Evolutionary conservation across 2,113 vertebrate species (phyloP).

Genomic region (Pangasianodon hypophthalmus): DNA sequence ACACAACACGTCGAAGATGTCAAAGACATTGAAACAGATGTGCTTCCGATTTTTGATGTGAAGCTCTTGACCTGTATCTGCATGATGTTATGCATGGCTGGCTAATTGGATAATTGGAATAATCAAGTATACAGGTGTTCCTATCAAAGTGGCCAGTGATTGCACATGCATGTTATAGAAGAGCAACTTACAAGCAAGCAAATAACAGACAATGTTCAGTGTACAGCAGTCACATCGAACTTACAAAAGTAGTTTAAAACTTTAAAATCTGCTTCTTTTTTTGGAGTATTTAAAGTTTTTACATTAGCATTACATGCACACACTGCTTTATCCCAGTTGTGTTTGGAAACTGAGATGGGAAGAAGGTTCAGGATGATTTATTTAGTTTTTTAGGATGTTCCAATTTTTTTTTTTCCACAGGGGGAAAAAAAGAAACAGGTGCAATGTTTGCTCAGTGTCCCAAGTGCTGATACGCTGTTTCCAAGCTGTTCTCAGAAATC

Average conservation of each 20-base stretch:
- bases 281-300: background rate
- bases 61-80: background rate
- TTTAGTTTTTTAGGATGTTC: background rate
- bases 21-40: background rate
- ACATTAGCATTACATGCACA: background rate
- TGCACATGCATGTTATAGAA: background rate
- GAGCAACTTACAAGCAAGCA: background rate
- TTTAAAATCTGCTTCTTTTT: background rate
- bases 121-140: background rate
- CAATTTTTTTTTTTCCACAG: no score
- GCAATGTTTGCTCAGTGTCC: background rate
- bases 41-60: background rate
- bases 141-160: background rate
- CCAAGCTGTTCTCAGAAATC: constrained; percentile 44
- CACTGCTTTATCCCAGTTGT: background rate
- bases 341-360: background rate
- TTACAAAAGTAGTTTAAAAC: background rate
- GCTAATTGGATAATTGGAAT: background rate
- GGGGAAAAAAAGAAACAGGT: background rate
- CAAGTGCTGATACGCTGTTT: background rate
- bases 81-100: background rate
- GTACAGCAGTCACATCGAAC: background rate
- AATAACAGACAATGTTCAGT: background rate
- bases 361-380: background rate
- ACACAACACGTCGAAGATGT: background rate